Base-by-base conservation (phyloP, 2,888 invertebrate genomes). In the Isoperla grammatica region DNA sequence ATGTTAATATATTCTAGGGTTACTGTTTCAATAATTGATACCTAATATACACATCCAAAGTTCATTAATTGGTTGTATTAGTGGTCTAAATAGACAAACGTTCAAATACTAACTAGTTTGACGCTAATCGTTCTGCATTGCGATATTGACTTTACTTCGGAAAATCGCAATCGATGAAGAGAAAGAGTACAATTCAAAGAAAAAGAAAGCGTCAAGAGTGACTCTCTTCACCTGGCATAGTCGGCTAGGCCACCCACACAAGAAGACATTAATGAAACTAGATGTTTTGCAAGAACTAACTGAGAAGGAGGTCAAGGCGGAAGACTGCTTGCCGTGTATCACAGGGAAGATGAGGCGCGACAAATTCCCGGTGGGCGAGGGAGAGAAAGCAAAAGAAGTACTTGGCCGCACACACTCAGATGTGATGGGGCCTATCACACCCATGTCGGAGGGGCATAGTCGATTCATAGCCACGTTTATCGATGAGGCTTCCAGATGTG, bases 321-420 rank as follows among this genome's bases (percentile, higher is more conserved):
- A 55, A 22, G 45, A 56, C 12, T 45, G 45, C 23, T 35, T 15
- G 19, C 23, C 20, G 15, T 55, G 11, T 20, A 22, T 22, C 20
- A 17, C 13, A 42, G 22, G 56, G 22, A 56, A 56, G 23, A 56
- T 56, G 56, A 56, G 13, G 35, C 43, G 57, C 20, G 45, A 37
- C 29, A 57, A 57, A 43, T 48, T 48, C 22, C 57, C 57, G 0
- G 22, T 19, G n/a, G 39, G 19, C 39, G 17, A 45, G 45, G 48
- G 48, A 57, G 57, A 37, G 19, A 57, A 35, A 13, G 57, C 45
- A 12, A 3, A 45, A 19, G 46, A 22, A 39, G 15, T 57, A 15
- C 46, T 57, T 20, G 57, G 46, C 29, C 45, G 48, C 15, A 15
- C 46, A 5, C 48, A 45, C 15, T 45, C 45, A 4, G 45, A 45